Evolutionary conservation across 1,140 invertebrate genomes (phyloP).

Genomic region (Paracyclopina nana): DNA sequence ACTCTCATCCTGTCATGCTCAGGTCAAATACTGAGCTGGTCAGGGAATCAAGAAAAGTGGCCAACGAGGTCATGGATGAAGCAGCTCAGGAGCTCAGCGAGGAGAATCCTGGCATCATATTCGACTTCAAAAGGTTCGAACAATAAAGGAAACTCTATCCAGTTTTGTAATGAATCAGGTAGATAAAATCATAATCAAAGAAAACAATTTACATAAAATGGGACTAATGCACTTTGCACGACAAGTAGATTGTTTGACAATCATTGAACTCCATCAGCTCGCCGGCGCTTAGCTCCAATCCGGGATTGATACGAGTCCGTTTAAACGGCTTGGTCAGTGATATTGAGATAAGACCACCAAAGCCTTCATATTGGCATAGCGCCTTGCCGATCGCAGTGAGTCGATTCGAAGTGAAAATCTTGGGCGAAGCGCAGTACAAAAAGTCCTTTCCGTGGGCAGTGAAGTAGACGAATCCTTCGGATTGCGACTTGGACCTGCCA

Average conservation of each 20-base stretch:
- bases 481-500: not conserved
- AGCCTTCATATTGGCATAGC: conserved; percentile 7
- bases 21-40: too few species aligned
- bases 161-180: too few species aligned
- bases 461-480: conserved; percentile 7
- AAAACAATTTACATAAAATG: too few species aligned
- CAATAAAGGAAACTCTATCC: too few species aligned
- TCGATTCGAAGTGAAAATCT: not conserved
- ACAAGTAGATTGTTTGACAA: not conserved
- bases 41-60: too few species aligned
- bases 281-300: not conserved
- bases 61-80: too few species aligned
- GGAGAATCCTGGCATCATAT: too few species aligned
- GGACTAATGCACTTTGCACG: too few species aligned
- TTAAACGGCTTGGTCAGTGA: not conserved
- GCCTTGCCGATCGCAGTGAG: not conserved
- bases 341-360: not conserved
- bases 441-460: conserved; percentile 3
- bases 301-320: not conserved
- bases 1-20: too few species aligned
- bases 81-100: too few species aligned
- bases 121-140: too few species aligned
- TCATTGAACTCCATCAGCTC: not conserved
- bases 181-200: too few species aligned
- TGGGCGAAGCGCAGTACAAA: conserved; percentile 2